A percentile compares a stretch with the other conserved stretches of the same genome.
phyloP scores from a whole-genome alignment of 2,888 invertebrate species.

The Celastrina argiolus region DNA sequence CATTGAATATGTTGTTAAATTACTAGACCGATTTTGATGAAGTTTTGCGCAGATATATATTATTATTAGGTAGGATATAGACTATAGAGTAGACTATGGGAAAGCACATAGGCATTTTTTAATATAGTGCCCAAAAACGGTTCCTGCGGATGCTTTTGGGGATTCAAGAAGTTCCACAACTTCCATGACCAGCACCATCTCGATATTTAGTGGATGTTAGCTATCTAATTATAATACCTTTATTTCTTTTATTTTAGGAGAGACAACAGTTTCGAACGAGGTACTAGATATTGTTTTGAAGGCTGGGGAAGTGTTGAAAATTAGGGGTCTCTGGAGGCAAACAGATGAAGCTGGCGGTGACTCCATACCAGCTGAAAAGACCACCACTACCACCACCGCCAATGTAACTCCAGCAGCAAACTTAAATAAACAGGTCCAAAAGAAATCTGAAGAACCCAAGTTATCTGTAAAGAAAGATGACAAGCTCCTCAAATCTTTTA shows the following conservation, averaged over 20 bases:
- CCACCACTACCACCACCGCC: conserved; percentile 38
- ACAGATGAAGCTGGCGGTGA: conserved; percentile 68
- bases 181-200: too few species aligned
- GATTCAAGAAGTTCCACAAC: too few species aligned
- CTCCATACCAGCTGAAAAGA: conserved; percentile 52
- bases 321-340: conserved; percentile 88
- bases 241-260: conserved; percentile 69
- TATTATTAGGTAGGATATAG: too few species aligned
- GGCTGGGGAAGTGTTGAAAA: conserved; percentile 89
- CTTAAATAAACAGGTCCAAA: conserved; percentile 50
- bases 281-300: conserved; percentile 87
- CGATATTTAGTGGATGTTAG: too few species aligned
- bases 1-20: too few species aligned
- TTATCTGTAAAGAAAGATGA: conserved; percentile 71
- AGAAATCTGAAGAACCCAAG: conserved; percentile 63
- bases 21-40: too few species aligned
- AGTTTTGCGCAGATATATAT: too few species aligned
- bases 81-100: too few species aligned
- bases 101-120: too few species aligned
- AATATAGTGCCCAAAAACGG: too few species aligned
- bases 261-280: conserved; percentile 91
- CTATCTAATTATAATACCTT: too few species aligned
- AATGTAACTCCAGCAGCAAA: conserved; percentile 36
- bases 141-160: too few species aligned
- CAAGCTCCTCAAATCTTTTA: conserved; percentile 64